Evolutionary conservation across 2,888 invertebrate genomes (phyloP).

Genomic region (Nesidiocoris tenuis): DNA sequence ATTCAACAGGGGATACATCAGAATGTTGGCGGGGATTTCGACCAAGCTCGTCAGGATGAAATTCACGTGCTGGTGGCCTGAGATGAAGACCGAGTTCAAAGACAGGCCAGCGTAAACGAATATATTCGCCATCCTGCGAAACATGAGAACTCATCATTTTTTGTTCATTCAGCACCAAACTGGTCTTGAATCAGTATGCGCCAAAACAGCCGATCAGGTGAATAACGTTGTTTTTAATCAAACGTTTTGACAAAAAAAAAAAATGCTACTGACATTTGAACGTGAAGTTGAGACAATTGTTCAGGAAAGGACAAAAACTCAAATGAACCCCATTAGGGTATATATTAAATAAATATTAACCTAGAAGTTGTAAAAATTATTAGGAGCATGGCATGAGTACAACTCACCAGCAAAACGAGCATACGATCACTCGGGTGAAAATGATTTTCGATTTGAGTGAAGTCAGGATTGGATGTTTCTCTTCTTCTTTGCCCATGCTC

Average conservation of each 20-base stretch:
- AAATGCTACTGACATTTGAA: too few species aligned
- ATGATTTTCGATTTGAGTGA: constrained; percentile 52
- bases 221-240: not conserved
- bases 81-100: constrained; percentile 71
- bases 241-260: not conserved
- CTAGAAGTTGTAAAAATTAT: too few species aligned
- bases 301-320: too few species aligned
- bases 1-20: constrained; percentile 50
- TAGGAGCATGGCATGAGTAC: too few species aligned
- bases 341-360: too few species aligned
- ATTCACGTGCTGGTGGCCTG: constrained; percentile 75
- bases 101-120: constrained; percentile 80
- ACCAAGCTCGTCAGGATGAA: constrained; percentile 60
- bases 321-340: too few species aligned
- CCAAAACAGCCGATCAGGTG: too few species aligned
- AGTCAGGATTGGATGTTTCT: constrained; percentile 25
- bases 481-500: constrained; percentile 40
- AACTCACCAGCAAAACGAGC: constrained; percentile 56
- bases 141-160: too few species aligned
- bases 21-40: constrained; percentile 52
- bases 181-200: too few species aligned
- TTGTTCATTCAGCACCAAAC: too few species aligned
- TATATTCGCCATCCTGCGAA: constrained; percentile 64
- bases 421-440: constrained; percentile 66
- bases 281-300: too few species aligned